These are phyloP conservation scores for Nyctibius grandis DNA, from an alignment of 2,797 vertebrate species.

Conservation along the genomic window DNA sequence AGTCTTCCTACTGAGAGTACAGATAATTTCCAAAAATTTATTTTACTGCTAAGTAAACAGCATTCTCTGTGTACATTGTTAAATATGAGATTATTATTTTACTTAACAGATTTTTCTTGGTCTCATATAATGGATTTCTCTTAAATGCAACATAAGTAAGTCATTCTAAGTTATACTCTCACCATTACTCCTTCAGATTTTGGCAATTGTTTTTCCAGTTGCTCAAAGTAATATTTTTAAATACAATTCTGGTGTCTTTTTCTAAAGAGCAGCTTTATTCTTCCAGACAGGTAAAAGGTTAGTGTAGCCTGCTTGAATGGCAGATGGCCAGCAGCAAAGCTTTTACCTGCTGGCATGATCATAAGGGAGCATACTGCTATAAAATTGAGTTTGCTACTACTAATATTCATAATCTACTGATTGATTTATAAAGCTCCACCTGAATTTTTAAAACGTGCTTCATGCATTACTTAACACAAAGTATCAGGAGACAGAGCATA, in stretches of 20 bases:
- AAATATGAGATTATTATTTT: not conserved
- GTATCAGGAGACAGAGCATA: not conserved
- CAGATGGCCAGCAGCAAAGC: not conserved
- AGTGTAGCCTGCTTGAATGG: not conserved
- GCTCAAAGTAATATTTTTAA: not conserved
- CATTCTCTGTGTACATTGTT: not conserved
- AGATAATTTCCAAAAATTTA: not conserved
- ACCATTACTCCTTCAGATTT: not conserved
- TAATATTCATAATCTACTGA: not conserved
- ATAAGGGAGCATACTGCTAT: not conserved
- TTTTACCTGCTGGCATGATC: not conserved
- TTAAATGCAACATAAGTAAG: not conserved
- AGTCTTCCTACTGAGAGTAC: not conserved
- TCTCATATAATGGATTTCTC: not conserved
- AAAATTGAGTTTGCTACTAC: not conserved
- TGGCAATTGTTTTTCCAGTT: not conserved
- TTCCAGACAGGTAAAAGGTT: not conserved
- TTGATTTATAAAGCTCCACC: not conserved
- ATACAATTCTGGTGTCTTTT: not conserved
- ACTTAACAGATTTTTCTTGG: not conserved
- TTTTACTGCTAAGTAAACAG: not conserved
- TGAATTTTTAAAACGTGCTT: not conserved
- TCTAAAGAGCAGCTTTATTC: not conserved
- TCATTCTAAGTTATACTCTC: not conserved
- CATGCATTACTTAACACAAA: not conserved